phyloP scores from a whole-genome alignment of 2,797 vertebrate species.

The Dromococcyx pavoninus region DNA sequence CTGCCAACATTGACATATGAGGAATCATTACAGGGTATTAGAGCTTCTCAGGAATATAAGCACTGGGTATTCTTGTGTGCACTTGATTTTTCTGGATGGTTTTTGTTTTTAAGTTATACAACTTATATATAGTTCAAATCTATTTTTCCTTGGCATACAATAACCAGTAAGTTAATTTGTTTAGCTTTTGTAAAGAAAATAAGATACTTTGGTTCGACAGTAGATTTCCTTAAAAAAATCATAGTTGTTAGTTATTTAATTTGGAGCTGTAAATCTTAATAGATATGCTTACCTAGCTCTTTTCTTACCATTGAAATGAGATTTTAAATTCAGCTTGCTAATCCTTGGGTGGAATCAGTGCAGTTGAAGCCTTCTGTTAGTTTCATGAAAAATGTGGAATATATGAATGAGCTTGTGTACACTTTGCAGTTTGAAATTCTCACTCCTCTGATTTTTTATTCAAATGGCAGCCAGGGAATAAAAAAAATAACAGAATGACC shows the following conservation, averaged over 20 bases:
- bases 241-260: not conserved
- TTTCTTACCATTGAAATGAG: not conserved
- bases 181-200: not conserved
- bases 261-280: not conserved
- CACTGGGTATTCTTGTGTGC: not conserved
- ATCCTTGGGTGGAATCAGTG: not conserved
- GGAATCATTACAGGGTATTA: not conserved
- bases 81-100: not conserved
- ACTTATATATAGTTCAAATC: rapidly evolving
- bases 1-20: not conserved
- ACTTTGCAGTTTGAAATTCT: not conserved
- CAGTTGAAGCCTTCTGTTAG: not conserved
- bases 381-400: not conserved
- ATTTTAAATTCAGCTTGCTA: not conserved
- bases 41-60: not conserved
- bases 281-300: not conserved
- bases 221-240: not conserved
- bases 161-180: not conserved
- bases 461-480: not conserved
- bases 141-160: rapidly evolving
- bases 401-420: not conserved
- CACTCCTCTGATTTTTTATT: not conserved
- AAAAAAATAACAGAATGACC: not conserved
- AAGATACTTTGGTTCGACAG: not conserved
- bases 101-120: not conserved